phyloP scores from a whole-genome alignment of 2,797 vertebrate genomes.

The Gymnoscopelus microlampas region DNA sequence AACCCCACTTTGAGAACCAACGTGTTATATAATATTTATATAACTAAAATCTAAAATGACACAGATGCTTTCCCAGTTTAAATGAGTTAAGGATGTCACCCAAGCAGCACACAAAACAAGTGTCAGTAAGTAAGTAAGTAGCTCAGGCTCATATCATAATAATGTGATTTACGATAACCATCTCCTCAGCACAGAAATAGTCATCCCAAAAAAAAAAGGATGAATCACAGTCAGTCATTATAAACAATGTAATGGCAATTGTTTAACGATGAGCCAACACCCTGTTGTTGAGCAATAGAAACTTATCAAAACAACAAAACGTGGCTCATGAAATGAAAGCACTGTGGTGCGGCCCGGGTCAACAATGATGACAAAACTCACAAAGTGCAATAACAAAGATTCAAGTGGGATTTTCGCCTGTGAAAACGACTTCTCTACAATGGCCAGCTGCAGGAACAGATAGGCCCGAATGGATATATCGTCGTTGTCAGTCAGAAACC shows the following conservation, averaged over 20 bases:
- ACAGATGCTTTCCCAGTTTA: no score
- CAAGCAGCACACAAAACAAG: no score
- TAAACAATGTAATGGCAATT: neutral
- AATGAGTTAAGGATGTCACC: no score
- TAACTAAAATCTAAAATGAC: no score
- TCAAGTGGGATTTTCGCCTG: constrained; percentile 16
- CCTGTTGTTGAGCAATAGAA: constrained; percentile 11
- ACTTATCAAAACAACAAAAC: constrained; percentile 32
- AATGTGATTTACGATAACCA: constrained; percentile 18
- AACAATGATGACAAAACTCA: constrained; percentile 23
- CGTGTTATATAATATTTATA: no score
- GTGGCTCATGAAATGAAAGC: constrained; percentile 18
- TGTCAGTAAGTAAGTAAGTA: no score
- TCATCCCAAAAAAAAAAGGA: constrained; percentile 16
- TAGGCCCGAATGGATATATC: constrained; percentile 19
- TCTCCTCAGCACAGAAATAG: constrained; percentile 4
- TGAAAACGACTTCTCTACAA: constrained; percentile 29
- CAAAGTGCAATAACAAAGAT: constrained; percentile 26
- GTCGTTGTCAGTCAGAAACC: neutral
- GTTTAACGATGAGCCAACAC: constrained; percentile 24
- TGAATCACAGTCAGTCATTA: neutral
- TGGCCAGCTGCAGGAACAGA: constrained; percentile 9
- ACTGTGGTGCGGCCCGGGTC: constrained; percentile 23
- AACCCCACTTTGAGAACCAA: no score
- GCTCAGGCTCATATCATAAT: neutral